These are phyloP conservation scores for Caenorhabditis brenneri DNA, from an alignment of 1,140 invertebrate genomes.

Conservation along the genomic window DNA sequence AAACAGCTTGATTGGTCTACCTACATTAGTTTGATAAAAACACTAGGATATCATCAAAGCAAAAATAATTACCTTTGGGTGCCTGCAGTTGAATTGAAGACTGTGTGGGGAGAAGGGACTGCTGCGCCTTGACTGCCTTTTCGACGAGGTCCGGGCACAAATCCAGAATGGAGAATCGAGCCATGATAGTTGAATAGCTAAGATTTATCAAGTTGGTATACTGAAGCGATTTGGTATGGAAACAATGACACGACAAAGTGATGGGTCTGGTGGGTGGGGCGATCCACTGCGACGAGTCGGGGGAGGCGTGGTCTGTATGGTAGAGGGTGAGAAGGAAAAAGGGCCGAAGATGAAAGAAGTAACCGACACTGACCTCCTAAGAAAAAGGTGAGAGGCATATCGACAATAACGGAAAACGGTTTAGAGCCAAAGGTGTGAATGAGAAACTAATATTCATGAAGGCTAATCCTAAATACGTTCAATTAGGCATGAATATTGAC, in stretches of 20 bases:
- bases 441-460: not conserved
- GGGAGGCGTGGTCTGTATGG: not conserved
- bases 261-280: slow-evolving; percentile 19
- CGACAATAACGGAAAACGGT: not conserved
- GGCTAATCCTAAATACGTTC: not conserved
- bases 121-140: not conserved
- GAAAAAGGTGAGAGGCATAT: not conserved
- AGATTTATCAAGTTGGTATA: slow-evolving; percentile 33
- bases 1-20: too few relatives aligned
- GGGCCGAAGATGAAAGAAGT: not conserved
- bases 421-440: not conserved
- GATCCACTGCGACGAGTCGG: not conserved
- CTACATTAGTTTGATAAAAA: too few relatives aligned
- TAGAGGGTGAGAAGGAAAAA: not conserved
- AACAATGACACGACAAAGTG: slow-evolving; percentile 37
- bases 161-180: slow-evolving; percentile 25
- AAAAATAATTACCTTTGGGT: not conserved
- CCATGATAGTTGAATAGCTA: not conserved
- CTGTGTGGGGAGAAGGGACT: not conserved
- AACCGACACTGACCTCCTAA: not conserved
- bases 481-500: not conserved
- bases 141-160: slow-evolving; percentile 13
- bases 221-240: slow-evolving; percentile 40
- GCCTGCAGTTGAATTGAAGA: not conserved
- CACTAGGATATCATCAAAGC: not conserved